phyloP scores from a whole-genome alignment of 2,113 vertebrate genomes.

The Galemys pyrenaicus region DNA sequence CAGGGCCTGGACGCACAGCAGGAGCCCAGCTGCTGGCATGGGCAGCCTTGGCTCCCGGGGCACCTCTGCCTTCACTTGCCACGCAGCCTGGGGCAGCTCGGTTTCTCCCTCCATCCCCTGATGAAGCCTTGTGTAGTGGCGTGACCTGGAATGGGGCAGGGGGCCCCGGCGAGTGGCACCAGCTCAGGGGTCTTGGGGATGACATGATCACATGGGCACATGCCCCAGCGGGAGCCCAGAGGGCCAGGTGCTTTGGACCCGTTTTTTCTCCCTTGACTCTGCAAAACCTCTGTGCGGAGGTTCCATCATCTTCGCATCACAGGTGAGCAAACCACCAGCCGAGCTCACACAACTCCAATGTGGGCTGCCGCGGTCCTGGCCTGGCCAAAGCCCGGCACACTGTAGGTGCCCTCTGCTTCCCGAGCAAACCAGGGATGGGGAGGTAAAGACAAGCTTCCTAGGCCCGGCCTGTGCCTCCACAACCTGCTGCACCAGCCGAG shows the following conservation, averaged over 20 bases:
- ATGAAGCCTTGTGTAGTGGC: neutral
- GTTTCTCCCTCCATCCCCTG: neutral
- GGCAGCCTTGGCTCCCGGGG: neutral
- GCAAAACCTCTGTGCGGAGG: neutral
- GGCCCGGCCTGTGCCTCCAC: rapidly evolving
- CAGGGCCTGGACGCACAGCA: rapidly evolving
- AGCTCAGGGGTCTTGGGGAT: neutral
- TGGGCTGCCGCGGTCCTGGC: neutral
- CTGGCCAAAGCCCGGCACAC: neutral
- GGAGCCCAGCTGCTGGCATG: rapidly evolving
- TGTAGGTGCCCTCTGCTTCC: neutral
- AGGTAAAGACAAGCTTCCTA: rapidly evolving
- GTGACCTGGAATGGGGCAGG: neutral
- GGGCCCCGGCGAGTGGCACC: rapidly evolving
- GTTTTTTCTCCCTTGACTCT: neutral
- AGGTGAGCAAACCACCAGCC: neutral
- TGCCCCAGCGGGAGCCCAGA: rapidly evolving
- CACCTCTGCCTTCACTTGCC: neutral
- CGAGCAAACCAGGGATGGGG: neutral
- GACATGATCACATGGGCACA: rapidly evolving
- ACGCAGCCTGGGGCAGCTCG: rapidly evolving
- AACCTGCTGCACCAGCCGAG: neutral
- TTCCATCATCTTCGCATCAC: neutral
- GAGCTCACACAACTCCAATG: neutral
- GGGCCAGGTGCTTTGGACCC: rapidly evolving